A percentile compares a stretch with the other conserved stretches of the same genome.
phyloP scores from a whole-genome alignment of 2,797 vertebrate genomes.

The Aphelocoma californica region DNA sequence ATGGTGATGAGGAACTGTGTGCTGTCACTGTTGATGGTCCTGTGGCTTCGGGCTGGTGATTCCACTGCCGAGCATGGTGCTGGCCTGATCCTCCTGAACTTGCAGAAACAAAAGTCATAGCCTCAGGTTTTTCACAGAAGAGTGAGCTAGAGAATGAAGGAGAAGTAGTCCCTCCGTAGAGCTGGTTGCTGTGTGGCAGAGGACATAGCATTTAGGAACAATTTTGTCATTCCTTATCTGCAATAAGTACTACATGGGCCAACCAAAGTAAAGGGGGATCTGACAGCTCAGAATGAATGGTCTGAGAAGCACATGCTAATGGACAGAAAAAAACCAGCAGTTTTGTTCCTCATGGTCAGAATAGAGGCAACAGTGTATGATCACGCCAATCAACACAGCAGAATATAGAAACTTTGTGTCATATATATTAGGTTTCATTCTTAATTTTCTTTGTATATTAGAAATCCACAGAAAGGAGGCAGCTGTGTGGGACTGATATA shows the following conservation, averaged over 20 bases:
- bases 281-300: neutral
- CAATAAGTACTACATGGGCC: neutral
- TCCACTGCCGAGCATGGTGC: fast-evolving
- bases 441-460: neutral
- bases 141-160: neutral
- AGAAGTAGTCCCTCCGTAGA: neutral
- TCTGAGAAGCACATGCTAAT: neutral
- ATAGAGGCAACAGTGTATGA: neutral
- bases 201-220: neutral
- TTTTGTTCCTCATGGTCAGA: neutral
- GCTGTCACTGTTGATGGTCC: neutral
- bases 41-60: neutral
- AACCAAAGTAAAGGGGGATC: neutral
- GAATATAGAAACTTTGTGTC: neutral
- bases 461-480: neutral
- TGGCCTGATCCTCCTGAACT: neutral
- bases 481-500: neutral
- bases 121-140: neutral
- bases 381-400: neutral
- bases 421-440: neutral
- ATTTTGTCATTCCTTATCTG: neutral
- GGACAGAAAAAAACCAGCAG: neutral
- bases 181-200: neutral
- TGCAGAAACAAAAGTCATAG: neutral
- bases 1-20: neutral